Evolutionary conservation across 2,113 vertebrate genomes (phyloP), one percentile per base, ranked within the genome.

Genomic region (Columba livia): DNA sequence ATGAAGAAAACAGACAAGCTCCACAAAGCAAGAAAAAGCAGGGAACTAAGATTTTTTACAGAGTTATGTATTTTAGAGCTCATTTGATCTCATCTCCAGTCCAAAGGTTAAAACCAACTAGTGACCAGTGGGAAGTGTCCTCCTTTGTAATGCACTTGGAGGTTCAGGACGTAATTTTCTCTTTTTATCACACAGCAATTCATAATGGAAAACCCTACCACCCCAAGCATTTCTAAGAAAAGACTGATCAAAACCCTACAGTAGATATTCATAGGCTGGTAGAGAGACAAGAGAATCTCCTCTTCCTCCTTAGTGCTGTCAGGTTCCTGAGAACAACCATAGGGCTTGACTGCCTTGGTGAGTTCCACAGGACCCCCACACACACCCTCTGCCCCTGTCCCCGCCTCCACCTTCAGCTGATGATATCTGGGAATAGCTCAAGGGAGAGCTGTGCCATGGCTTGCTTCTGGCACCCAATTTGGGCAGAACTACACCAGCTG

Each of bases 381-480:
- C 0, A 2, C 3, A 17, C 15, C 42, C 42, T 44, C 15, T 44
- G 42, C 16, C 42, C 16, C 42, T 11, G 12, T 5, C 9, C 29
- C 5, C 25, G 21, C 21, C 29, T 79, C 42, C 16, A 48, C 5
- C 53, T 73, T 15, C 24, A 40, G 31, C 6, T 54, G 38, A 26
- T 12, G 38, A 2, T 29, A 6, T 1, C n/a, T 21, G 15, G 38
- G 53, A 57, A 66, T 2, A 12, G 25, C 36, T 57, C 21, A 38
- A 53, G 17, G 36, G 10, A 56, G 11, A 66, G 8, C 4, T 18
- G 57, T 16, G 11, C 19, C 31, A 47, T 20, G 21, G 60, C 34
- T 25, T 31, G 26, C 14, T 44, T 3, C 29, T 19, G 26, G 26
- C 6, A 12, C 29, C 40, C 47, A 9, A 8, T 44, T 28, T 40